Conservation (phyloP, 2,797 vertebrate genomes). For the Lophius americanus region DNA sequence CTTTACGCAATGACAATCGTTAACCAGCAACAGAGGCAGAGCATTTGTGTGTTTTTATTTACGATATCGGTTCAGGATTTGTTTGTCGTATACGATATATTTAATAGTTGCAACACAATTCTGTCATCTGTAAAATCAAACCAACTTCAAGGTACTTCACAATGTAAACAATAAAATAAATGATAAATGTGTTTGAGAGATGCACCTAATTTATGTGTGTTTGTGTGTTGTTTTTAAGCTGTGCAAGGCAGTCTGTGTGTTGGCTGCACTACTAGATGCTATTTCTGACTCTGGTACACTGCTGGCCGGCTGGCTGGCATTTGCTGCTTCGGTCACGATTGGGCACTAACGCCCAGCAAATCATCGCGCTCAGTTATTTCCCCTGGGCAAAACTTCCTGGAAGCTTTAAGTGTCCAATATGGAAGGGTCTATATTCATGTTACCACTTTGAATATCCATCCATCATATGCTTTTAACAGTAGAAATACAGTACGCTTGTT, state of each 20-base stretch:
- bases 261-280: conserved; percentile 44
- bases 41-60: neutral
- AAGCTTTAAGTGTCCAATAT: conserved; percentile 33
- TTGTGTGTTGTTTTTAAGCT: conserved; percentile 13
- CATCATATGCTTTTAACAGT: neutral
- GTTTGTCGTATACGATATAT: no score
- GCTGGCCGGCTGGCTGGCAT: conserved; percentile 43
- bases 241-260: conserved; percentile 22
- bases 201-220: neutral
- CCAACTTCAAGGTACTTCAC: conserved; percentile 12
- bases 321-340: conserved; percentile 50
- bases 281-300: conserved; percentile 68
- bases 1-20: neutral
- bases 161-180: neutral
- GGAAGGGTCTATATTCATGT: conserved; percentile 18
- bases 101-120: conserved; percentile 2
- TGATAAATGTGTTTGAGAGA: conserved; percentile 16
- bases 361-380: conserved; percentile 39
- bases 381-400: conserved; percentile 29
- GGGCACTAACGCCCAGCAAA: conserved; percentile 55
- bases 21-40: neutral
- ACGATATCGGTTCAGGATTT: neutral
- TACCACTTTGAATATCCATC: conserved; percentile 8
- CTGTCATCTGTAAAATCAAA: neutral
- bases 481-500: neutral